A percentile compares a stretch with the other conserved stretches of the same genome.
Evolutionary conservation across 64 coral and sea anemone species (phyloP).

Genomic region (Pocillopora damicornis): DNA sequence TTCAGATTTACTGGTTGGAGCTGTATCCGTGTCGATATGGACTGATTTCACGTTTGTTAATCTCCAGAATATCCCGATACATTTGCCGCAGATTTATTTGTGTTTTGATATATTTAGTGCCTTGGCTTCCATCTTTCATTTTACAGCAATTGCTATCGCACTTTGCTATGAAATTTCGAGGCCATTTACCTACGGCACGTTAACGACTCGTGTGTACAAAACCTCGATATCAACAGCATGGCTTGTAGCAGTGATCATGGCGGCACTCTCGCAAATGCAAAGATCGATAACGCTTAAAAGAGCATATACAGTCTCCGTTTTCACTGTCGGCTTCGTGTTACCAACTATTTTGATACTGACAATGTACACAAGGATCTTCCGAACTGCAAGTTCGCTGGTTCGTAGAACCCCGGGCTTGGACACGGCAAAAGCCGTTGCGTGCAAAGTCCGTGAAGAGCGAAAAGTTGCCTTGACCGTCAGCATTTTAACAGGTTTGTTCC

Average conservation of each 20-base stretch:
- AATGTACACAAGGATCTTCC: constrained; percentile 23
- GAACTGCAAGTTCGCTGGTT: constrained; percentile 5
- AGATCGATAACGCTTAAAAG: neutral
- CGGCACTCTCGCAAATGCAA: neutral
- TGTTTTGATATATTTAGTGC: constrained; percentile 51
- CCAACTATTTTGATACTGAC: constrained; percentile 13
- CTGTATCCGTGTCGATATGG: constrained; percentile 56
- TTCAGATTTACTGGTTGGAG: constrained; percentile 57
- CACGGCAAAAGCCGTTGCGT: neutral
- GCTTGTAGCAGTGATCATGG: constrained; percentile 12
- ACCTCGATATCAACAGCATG: constrained; percentile 3
- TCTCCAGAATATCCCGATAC: neutral
- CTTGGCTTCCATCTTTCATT: constrained; percentile 52
- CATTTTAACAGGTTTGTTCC: constrained; percentile 25
- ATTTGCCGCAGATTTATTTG: constrained; percentile 14
- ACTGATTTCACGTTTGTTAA: constrained; percentile 27
- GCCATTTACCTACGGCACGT: constrained; percentile 30
- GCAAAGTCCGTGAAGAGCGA: constrained; percentile 19
- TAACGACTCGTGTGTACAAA: constrained; percentile 8
- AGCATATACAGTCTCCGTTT: constrained; percentile 28
- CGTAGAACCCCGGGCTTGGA: neutral
- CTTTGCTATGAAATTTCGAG: constrained; percentile 24
- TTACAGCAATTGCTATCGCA: constrained; percentile 46
- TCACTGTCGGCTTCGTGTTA: constrained; percentile 28
- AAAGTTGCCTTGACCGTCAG: constrained; percentile 40